Evolutionary conservation across 2,888 invertebrate genomes (phyloP).

Genomic region (Euzophera pinguis): DNA sequence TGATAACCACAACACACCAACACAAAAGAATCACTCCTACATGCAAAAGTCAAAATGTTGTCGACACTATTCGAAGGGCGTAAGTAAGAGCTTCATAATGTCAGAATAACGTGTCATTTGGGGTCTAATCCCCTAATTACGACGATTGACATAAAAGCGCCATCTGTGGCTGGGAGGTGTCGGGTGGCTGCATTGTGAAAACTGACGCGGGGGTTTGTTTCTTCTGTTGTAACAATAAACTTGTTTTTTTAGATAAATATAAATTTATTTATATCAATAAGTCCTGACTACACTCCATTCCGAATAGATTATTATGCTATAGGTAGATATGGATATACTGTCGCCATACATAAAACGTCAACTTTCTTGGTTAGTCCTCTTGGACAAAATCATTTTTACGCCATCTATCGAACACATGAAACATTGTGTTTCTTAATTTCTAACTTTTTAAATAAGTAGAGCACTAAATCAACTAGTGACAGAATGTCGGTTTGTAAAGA

Average conservation of each 20-base stretch:
- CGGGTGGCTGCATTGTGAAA: conserved; percentile 47
- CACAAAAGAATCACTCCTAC: neutral
- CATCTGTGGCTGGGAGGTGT: conserved; percentile 76
- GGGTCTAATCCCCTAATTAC: conserved; percentile 77
- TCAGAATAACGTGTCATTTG: conserved; percentile 68
- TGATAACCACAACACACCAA: neutral
- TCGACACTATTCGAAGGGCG: conserved; percentile 63
- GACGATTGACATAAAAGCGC: conserved; percentile 78
- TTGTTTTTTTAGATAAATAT: conserved; percentile 2
- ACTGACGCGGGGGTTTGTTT: conserved; percentile 6
- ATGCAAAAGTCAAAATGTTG: conserved; percentile 8
- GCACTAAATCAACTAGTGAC: too few relatives aligned
- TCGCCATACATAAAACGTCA: too few relatives aligned
- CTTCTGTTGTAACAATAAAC: conserved; percentile 4
- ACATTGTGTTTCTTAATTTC: too few relatives aligned
- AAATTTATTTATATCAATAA: neutral
- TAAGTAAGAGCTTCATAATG: conserved; percentile 33
- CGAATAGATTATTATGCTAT: too few relatives aligned
- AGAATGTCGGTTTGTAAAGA: too few relatives aligned
- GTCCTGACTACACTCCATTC: too few relatives aligned
- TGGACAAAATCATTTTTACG: too few relatives aligned
- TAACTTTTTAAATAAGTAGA: too few relatives aligned
- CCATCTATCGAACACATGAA: too few relatives aligned
- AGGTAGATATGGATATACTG: too few relatives aligned
- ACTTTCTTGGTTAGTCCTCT: too few relatives aligned